Evolutionary conservation across 2,113 vertebrate species (phyloP), one percentile per base, ranked within the genome.

Genomic region (Phylloscopus trochilus): DNA sequence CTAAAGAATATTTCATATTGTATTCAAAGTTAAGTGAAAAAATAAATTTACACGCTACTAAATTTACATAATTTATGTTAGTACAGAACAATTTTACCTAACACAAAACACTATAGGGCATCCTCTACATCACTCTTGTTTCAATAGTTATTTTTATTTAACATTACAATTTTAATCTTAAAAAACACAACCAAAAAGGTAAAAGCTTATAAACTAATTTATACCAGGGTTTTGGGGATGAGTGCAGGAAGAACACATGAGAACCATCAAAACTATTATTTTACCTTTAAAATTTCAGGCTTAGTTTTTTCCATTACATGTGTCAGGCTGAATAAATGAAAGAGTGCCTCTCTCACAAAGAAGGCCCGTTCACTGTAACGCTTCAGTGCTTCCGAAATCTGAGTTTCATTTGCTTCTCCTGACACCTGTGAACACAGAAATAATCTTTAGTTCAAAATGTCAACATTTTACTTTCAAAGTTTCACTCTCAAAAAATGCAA

Each of bases 251-350:
- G 7, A 59, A 44, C 5, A 9, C 9, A 62, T 4, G 7, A 53
- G 31, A 86, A 64, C 23, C 21, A 77, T 15, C 30, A 64, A 67
- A 92, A 75, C 16, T 43, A 53, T 19, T 66, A 33, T 35, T 79
- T 97, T 97, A 99, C 99, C 99, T 99, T 99, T 59, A 99, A 98
- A 95, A 99, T 99, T 97, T 99, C 99, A 64, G 99, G 99, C 55
- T 99, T 98, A 47, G 99, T 99, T 97, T 99, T 99, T 96, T 99
- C 99, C 98, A 99, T 99, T 75, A 99, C 98, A 39, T 99, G 99
- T 2, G 99, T 99, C 86, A 99, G 97, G 94, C 98, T 99, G 97
- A 99, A 99, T 74, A 99, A 98, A 93, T 99, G 99, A 91, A 99
- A 99, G 37, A 99, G 98, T 63, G 99, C 99, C 96, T 99, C 99